Evolutionary conservation across 2,113 vertebrate genomes (phyloP), one percentile per base, ranked within the genome.

Genomic region (Formicarius rufipectus): DNA sequence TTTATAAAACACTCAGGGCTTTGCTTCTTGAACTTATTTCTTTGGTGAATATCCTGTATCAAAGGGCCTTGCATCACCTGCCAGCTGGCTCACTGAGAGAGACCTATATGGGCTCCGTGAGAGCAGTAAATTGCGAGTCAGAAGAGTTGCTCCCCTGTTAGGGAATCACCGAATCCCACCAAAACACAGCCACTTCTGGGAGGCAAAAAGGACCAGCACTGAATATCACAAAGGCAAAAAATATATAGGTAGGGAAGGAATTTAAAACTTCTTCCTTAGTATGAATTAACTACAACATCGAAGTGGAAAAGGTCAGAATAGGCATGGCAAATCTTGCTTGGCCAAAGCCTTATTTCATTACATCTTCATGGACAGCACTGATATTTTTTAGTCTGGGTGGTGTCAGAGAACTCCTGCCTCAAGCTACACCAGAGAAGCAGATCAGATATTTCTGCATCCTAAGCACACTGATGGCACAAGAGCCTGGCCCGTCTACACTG

Each of bases 101-200:
- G 8, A n/a, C 31, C 5, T 73, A 53, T 20, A 74, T 0, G 0
- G 18, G 35, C 73, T 87, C 42, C 31, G 12, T 0, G 1, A 82
- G 28, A 68, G 56, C 27, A 50, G 56, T 5, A 0, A 1, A 58
- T 14, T 45, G 53, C 28, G 62, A 68, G 71, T 27, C 0, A 2
- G 56, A 63, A 47, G 37, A 83, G 58, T 0, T 64, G 21, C 30
- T 62, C n/a, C 39, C 47, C 55, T 1, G 1, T 8, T 67, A 69
- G 31, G 37, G 25, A 73, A 88, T 64, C 53, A 53, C 56, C 37
- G 67, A 84, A 47, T 74, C 37, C 40, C n/a, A 73, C 50, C n/a
- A 27, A 92, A 86, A 90, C 1, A 3, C 33, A 67, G 60, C 9
- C 49, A 15, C 33, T 84, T 86, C 83, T 91, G 56, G 7, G 35